phyloP scores from a whole-genome alignment of 2,888 invertebrate genomes.

The Mamestra brassicae region DNA sequence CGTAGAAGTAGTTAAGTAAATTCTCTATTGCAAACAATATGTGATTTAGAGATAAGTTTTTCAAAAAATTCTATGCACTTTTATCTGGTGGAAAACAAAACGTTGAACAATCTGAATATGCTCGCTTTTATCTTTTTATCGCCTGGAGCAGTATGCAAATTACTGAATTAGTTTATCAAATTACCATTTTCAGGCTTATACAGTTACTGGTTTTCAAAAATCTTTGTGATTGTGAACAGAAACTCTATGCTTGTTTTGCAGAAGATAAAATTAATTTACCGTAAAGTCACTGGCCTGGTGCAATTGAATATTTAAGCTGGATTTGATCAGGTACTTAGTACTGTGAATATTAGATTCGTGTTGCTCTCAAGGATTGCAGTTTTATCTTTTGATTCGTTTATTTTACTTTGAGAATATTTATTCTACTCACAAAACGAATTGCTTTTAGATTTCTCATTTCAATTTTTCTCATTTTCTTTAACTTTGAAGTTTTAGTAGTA shows the following conservation, averaged over 20 bases:
- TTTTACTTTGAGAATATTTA: not conserved
- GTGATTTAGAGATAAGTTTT: not conserved
- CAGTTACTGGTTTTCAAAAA: slow-evolving; percentile 21
- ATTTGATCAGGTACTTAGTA: not conserved
- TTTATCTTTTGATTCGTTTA: not conserved
- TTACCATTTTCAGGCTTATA: slow-evolving; percentile 48
- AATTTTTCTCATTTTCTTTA: not conserved
- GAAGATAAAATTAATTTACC: slow-evolving; percentile 23
- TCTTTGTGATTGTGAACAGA: slow-evolving; percentile 12
- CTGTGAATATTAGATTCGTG: slow-evolving; percentile 4
- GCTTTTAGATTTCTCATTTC: not conserved
- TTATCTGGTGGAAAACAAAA: slow-evolving; percentile 14
- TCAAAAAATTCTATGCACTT: slow-evolving; percentile 13
- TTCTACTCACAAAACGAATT: not conserved
- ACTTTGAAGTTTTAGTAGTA: not conserved
- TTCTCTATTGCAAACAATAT: not conserved
- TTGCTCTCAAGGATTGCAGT: not conserved
- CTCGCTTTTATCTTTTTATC: slow-evolving; percentile 35
- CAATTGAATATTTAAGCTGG: slow-evolving; percentile 20
- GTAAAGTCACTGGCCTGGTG: slow-evolving; percentile 19
- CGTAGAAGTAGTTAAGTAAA: not conserved
- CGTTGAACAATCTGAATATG: slow-evolving; percentile 12
- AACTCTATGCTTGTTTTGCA: slow-evolving; percentile 32
- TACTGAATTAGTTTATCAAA: slow-evolving; percentile 55
- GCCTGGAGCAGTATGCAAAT: slow-evolving; percentile 53